These are phyloP conservation scores for Tupiocoris notatus DNA, from an alignment of 2,888 invertebrate species.

Conservation along the genomic window DNA sequence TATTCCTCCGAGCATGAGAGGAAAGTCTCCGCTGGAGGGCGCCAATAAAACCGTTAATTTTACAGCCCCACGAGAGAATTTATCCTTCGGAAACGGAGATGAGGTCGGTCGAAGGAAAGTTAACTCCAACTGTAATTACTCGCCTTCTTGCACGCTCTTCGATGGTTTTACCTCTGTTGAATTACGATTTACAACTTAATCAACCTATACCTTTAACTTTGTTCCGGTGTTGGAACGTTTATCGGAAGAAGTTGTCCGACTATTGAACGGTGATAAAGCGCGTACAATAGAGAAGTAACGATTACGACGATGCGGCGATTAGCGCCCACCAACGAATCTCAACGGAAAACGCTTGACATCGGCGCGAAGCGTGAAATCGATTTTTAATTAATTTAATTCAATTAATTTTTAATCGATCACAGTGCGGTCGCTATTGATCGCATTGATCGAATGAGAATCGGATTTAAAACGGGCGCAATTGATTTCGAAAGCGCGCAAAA, in stretches of 20 bases:
- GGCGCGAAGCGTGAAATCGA: not conserved
- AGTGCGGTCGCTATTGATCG: not conserved
- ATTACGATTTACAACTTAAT: constrained; percentile 31
- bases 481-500: not conserved
- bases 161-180: not conserved
- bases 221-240: not conserved
- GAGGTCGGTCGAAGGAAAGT: not conserved
- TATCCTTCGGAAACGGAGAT: too few species aligned
- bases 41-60: not conserved
- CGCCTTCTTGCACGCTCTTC: not conserved
- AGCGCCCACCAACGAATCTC: not conserved
- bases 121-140: not conserved
- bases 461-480: not conserved
- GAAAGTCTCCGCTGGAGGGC: too few species aligned
- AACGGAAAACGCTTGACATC: too few species aligned
- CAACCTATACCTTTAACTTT: constrained; percentile 8
- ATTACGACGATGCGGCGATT: not conserved
- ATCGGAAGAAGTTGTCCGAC: not conserved
- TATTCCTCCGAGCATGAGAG: too few species aligned
- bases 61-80: not conserved
- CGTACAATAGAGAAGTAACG: not conserved
- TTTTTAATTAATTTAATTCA: too few species aligned
- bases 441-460: not conserved
- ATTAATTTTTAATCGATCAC: too few species aligned
- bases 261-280: not conserved